These are phyloP conservation scores for Sphaerodactylus townsendi DNA, from an alignment of 2,113 vertebrate species.

Conservation along the genomic window DNA sequence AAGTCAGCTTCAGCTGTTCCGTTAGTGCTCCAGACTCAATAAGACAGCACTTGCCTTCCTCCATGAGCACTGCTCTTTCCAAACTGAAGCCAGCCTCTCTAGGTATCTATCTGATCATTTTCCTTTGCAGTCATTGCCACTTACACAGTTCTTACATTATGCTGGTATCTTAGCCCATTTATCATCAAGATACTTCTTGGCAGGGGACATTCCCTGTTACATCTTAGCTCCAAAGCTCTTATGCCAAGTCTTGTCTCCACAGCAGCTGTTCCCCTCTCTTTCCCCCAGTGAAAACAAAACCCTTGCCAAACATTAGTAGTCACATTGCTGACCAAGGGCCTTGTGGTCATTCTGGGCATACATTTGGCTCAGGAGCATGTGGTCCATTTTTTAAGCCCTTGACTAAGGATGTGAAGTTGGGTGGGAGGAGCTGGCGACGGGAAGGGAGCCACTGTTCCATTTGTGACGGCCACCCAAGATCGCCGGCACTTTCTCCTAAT, in stretches of 20 bases:
- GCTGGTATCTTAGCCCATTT: background rate
- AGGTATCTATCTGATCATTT: background rate
- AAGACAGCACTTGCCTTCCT: background rate
- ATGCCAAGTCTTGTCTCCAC: background rate
- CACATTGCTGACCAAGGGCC: fast-evolving
- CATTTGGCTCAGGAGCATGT: background rate
- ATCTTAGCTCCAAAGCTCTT: slow-evolving; percentile 1
- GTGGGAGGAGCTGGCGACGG: background rate
- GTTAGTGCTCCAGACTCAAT: background rate
- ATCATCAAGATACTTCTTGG: slow-evolving; percentile 23
- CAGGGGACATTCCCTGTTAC: background rate
- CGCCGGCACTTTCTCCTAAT: slow-evolving; percentile 60
- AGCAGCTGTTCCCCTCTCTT: background rate
- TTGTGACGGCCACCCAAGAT: slow-evolving; percentile 65
- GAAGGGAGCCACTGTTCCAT: slow-evolving; percentile 46
- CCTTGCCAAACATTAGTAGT: background rate
- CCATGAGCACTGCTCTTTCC: fast-evolving
- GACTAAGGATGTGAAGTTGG: slow-evolving; percentile 24
- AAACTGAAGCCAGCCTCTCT: fast-evolving
- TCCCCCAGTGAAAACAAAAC: fast-evolving
- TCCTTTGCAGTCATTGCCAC: background rate
- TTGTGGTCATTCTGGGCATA: background rate
- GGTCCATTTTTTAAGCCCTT: slow-evolving; percentile 52
- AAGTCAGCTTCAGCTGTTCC: background rate
- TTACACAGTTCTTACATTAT: background rate